These are phyloP conservation scores for Erannis defoliaria DNA, from an alignment of 2,888 invertebrate species.

Conservation along the genomic window DNA sequence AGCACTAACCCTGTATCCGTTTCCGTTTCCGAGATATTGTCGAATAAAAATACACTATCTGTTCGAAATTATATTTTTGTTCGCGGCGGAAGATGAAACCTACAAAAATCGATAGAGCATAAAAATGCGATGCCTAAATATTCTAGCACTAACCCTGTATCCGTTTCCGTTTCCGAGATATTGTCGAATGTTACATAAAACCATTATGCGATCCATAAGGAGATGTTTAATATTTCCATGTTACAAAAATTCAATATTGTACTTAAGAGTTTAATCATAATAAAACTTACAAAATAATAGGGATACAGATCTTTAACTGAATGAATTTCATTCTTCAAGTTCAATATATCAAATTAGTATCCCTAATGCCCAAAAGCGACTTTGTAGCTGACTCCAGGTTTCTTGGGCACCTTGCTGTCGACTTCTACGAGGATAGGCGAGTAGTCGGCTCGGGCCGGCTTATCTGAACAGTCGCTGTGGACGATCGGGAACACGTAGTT, in stretches of 20 bases:
- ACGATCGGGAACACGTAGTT: constrained; percentile 94
- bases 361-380: constrained; percentile 55
- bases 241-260: background rate
- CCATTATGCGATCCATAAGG: no score
- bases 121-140: no score
- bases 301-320: background rate
- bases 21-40: no score
- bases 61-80: no score
- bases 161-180: no score
- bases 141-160: no score
- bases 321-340: background rate
- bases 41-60: no score
- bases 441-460: constrained; percentile 68
- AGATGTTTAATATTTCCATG: no score
- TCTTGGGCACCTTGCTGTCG: constrained; percentile 68
- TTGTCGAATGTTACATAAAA: no score
- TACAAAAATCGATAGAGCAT: no score
- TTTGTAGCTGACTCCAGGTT: constrained; percentile 71
- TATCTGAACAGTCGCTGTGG: constrained; percentile 88
- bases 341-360: background rate
- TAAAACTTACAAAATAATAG: background rate
- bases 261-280: background rate
- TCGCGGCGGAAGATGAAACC: no score
- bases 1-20: no score
- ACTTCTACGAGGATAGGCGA: constrained; percentile 72